Conservation (phyloP, 2,797 vertebrate species). For the Clarias pachynema region DNA sequence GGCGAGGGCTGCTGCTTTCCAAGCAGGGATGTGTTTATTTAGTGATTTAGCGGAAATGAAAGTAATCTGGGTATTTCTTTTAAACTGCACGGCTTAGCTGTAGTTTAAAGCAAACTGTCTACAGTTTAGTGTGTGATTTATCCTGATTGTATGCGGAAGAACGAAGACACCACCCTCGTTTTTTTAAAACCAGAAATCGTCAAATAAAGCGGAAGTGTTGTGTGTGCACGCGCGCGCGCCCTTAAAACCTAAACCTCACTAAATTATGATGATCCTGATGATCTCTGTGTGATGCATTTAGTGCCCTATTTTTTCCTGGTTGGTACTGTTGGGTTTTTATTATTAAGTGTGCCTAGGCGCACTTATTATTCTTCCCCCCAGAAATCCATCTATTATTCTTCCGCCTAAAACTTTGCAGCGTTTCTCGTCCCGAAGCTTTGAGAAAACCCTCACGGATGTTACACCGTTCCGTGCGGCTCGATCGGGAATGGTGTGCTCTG, state of each 20-base stretch:
- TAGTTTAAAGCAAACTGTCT: too few species aligned
- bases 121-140: neutral
- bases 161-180: neutral
- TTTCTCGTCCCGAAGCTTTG: too few species aligned
- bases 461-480: too few species aligned
- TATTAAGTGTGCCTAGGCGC: too few species aligned
- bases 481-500: too few species aligned
- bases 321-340: neutral
- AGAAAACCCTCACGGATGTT: too few species aligned
- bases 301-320: too few species aligned
- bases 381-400: too few species aligned
- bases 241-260: too few species aligned
- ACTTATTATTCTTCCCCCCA: too few species aligned
- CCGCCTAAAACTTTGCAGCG: too few species aligned
- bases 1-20: neutral
- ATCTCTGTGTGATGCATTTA: neutral
- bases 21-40: neutral
- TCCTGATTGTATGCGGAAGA: neutral
- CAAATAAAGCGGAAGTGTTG: constrained; percentile 13
- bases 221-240: neutral
- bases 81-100: neutral
- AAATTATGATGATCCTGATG: too few species aligned
- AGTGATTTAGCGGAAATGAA: neutral
- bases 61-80: neutral
- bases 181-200: neutral